Evolutionary conservation across 2,113 vertebrate species (phyloP).

Genomic region (Cephalopterus ornatus): DNA sequence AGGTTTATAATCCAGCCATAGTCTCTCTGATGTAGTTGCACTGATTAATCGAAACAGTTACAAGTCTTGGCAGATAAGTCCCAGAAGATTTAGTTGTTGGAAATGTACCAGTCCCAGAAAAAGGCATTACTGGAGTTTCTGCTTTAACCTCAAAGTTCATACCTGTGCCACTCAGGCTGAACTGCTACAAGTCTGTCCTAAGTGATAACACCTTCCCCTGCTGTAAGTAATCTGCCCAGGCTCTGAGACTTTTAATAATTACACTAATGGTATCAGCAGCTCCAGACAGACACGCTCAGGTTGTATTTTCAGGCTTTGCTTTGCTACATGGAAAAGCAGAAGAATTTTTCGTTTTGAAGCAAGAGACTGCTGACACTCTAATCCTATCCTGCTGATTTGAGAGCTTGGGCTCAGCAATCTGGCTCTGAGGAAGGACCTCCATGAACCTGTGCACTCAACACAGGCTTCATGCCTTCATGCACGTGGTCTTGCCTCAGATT

Average conservation of each 20-base stretch:
- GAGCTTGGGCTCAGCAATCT: accelerated
- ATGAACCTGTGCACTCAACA: accelerated
- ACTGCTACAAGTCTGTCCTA: background rate
- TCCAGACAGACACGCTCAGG: background rate
- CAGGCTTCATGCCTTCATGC: background rate
- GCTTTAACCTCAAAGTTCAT: background rate
- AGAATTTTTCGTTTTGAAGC: background rate
- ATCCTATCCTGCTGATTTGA: accelerated
- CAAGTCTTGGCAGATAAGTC: background rate
- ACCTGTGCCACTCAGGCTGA: background rate
- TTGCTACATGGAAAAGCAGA: background rate
- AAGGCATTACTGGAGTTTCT: background rate
- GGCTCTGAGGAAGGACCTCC: background rate
- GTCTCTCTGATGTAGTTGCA: background rate
- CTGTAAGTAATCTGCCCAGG: background rate
- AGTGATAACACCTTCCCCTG: background rate
- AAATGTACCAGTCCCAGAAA: background rate
- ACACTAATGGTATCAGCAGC: background rate
- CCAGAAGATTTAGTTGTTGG: background rate
- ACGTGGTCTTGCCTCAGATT: background rate
- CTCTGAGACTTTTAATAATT: background rate
- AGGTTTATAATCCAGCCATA: background rate
- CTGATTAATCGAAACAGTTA: background rate
- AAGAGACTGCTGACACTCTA: background rate
- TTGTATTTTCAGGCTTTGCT: background rate